Evolutionary conservation across 2,797 vertebrate species (phyloP).

Genomic region (Hafferia zeledoni): DNA sequence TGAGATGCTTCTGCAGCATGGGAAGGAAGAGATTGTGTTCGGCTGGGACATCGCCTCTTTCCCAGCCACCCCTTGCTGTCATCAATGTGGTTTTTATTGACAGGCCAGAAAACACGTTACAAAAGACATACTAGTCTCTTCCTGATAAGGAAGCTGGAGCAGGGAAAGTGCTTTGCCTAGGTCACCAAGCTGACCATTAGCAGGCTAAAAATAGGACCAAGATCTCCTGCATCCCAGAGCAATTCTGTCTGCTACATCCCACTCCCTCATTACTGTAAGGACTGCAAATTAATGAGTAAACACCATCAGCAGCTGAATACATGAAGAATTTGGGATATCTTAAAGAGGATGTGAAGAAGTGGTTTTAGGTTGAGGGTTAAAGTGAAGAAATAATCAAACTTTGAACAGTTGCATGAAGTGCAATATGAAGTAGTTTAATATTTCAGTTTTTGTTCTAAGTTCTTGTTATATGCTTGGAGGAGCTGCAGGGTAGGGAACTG

Average conservation of each 20-base stretch:
- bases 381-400: not conserved
- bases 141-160: not conserved
- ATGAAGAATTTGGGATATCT: not conserved
- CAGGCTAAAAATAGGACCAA: not conserved
- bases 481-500: not conserved
- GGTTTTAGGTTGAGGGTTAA: not conserved
- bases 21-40: not conserved
- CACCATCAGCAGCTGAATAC: not conserved
- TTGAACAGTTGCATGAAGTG: not conserved
- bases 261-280: not conserved
- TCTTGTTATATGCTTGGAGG: not conserved
- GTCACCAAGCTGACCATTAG: not conserved
- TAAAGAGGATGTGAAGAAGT: not conserved
- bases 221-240: not conserved
- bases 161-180: not conserved
- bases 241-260: not conserved
- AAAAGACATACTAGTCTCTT: not conserved
- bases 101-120: not conserved
- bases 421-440: not conserved
- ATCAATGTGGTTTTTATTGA: not conserved
- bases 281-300: not conserved
- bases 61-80: not conserved
- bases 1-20: accelerated
- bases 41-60: not conserved
- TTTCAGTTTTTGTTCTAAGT: not conserved